These are phyloP conservation scores for Stegophylla sp. DNA, from an alignment of 2,888 invertebrate genomes.

Conservation along the genomic window DNA sequence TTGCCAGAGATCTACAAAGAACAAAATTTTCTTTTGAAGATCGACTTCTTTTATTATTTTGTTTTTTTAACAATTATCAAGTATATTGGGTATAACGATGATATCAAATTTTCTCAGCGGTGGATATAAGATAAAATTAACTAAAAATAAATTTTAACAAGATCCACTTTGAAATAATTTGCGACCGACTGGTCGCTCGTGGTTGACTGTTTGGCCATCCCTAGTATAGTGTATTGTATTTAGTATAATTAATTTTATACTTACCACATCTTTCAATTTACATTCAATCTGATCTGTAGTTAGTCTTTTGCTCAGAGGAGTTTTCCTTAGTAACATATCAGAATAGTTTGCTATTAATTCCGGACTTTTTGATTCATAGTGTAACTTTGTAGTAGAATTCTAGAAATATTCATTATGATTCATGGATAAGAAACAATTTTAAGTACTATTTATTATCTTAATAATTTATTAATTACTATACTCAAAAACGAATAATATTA, in stretches of 20 bases:
- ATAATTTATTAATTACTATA: not conserved
- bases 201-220: no score
- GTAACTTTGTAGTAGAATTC: slow-evolving; percentile 64
- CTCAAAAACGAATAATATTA: not conserved
- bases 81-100: no score
- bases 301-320: slow-evolving; percentile 92
- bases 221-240: no score
- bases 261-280: slow-evolving; percentile 86
- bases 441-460: not conserved
- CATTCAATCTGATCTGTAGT: slow-evolving; percentile 97
- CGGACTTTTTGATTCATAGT: slow-evolving; percentile 96
- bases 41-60: no score
- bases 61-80: no score
- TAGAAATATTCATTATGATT: slow-evolving; percentile 57
- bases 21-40: no score
- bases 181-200: no score
- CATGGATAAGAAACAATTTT: not conserved
- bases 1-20: no score
- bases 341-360: slow-evolving; percentile 99
- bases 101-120: no score
- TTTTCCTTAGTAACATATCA: slow-evolving; percentile 97
- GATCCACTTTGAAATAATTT: no score
- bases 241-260: slow-evolving; percentile 63
- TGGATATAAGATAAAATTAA: no score
- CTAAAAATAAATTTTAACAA: no score